phyloP scores from a whole-genome alignment of 1,140 invertebrate genomes.

The Diachasmimorpha longicaudata region DNA sequence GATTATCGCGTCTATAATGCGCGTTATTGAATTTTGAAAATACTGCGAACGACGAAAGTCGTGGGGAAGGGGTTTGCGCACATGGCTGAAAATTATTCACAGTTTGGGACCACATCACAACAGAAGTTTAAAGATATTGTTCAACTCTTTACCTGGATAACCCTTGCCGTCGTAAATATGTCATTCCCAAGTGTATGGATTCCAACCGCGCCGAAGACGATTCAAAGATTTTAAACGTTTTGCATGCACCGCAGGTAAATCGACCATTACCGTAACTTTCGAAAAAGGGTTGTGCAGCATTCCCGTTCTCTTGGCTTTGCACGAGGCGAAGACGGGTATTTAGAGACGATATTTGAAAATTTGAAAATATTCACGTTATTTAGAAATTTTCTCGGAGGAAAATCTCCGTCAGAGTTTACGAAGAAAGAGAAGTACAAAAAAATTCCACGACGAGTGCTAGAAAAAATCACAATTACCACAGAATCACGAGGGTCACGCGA shows the following conservation, averaged over 20 bases:
- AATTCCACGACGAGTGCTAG: too few relatives aligned
- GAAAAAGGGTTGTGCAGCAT: background rate
- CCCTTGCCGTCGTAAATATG: slow-evolving; percentile 4
- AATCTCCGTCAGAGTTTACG: too few relatives aligned
- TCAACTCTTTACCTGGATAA: slow-evolving; percentile 1
- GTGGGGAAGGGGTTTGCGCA: background rate
- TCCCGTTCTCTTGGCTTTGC: background rate
- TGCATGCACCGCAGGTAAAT: background rate
- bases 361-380: too few relatives aligned
- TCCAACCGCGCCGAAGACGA: background rate
- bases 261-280: background rate
- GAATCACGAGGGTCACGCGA: too few relatives aligned
- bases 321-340: background rate
- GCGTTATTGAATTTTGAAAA: too few relatives aligned
- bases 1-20: too few relatives aligned
- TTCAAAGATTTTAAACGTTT: background rate
- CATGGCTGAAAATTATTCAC: background rate
- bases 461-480: too few relatives aligned
- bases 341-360: too few relatives aligned
- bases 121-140: background rate
- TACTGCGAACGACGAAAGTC: too few relatives aligned
- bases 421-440: too few relatives aligned
- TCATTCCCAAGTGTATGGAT: background rate
- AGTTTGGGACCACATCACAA: background rate
- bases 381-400: too few relatives aligned